Conservation (phyloP, 2,888 invertebrate species). For the Andrena fulva region DNA sequence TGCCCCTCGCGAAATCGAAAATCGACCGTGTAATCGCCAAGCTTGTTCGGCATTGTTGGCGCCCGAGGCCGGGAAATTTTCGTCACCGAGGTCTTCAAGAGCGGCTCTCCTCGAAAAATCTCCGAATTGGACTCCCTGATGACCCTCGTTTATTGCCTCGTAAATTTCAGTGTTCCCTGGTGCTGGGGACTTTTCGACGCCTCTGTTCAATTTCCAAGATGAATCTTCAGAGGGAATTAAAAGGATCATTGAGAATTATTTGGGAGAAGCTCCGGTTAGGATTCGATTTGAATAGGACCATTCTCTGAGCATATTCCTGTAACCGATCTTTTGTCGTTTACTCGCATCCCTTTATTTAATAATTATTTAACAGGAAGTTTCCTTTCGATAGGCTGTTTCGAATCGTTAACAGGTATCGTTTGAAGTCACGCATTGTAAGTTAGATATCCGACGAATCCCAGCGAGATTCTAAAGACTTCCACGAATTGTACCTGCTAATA, state of each 20-base stretch:
- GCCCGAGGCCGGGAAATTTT: constrained; percentile 65
- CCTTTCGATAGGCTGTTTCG: no score
- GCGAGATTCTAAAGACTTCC: neutral
- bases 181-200: neutral
- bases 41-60: constrained; percentile 64
- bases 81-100: constrained; percentile 11
- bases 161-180: constrained; percentile 37
- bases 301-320: no score
- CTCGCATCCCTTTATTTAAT: no score
- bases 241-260: neutral
- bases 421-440: no score
- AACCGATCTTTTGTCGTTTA: no score
- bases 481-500: neutral
- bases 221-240: neutral
- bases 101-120: constrained; percentile 34
- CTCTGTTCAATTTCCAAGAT: neutral
- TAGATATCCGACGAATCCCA: neutral
- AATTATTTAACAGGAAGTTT: neutral
- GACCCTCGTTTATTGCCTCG: constrained; percentile 43
- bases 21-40: constrained; percentile 69
- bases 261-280: no score
- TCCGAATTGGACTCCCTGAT: constrained; percentile 38
- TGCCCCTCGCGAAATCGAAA: constrained; percentile 25
- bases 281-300: no score
- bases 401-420: no score